phyloP scores from a whole-genome alignment of 2,797 vertebrate species.

The Nyctibius grandis region DNA sequence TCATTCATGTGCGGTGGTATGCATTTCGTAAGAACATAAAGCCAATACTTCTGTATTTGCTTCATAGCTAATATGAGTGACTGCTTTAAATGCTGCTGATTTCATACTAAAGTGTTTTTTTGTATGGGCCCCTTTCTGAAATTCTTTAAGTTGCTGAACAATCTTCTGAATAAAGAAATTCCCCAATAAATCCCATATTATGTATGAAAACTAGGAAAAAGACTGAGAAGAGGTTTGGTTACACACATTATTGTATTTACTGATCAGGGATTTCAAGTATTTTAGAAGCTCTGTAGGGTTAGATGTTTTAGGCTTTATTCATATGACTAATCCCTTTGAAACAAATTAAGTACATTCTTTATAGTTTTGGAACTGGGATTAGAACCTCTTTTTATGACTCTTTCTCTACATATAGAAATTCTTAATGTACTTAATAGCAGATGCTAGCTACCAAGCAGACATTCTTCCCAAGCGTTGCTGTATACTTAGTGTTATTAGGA shows the following conservation, averaged over 20 bases:
- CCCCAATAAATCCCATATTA: neutral
- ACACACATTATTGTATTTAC: neutral
- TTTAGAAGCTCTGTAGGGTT: neutral
- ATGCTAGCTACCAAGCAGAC: neutral
- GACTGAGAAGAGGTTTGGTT: neutral
- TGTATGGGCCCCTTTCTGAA: neutral
- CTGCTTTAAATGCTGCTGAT: neutral
- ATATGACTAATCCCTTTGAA: neutral
- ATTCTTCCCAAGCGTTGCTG: neutral
- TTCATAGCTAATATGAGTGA: neutral
- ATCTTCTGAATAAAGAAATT: neutral
- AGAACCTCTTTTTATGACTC: neutral
- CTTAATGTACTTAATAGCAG: neutral
- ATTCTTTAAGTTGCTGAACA: neutral
- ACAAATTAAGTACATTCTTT: neutral
- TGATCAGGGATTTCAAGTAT: neutral
- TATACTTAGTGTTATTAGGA: neutral
- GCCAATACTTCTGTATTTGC: neutral
- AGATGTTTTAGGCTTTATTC: neutral
- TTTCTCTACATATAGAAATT: neutral
- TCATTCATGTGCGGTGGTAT: neutral
- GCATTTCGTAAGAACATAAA: neutral
- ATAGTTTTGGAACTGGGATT: neutral
- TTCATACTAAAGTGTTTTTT: neutral
- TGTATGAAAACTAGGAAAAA: neutral